phyloP scores from a whole-genome alignment of 2,888 invertebrate genomes.

The Nephrotoma flavescens region DNA sequence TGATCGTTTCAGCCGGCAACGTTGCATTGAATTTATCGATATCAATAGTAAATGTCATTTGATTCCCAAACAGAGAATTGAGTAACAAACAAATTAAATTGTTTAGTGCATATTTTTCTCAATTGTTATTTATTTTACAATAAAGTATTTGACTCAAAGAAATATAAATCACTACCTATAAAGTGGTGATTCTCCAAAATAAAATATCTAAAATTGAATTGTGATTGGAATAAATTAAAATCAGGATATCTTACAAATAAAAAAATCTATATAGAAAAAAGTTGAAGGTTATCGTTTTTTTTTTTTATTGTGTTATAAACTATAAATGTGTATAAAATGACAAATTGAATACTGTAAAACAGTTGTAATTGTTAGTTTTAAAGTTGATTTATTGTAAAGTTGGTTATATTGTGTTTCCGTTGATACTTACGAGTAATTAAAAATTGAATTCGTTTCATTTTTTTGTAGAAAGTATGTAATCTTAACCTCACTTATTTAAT shows the following conservation, averaged over 20 bases:
- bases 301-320: background rate
- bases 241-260: background rate
- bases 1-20: background rate
- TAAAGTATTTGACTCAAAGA: background rate
- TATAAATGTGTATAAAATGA: background rate
- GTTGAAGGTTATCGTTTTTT: constrained; percentile 2
- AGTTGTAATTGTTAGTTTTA: background rate
- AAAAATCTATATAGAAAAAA: background rate
- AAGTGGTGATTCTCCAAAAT: background rate
- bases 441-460: background rate
- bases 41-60: background rate
- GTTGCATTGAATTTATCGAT: background rate
- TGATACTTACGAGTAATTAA: background rate
- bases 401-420: background rate
- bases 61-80: background rate
- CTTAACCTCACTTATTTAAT: background rate
- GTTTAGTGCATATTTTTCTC: background rate
- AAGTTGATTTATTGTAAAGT: background rate
- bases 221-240: too few species aligned
- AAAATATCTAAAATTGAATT: background rate
- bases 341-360: background rate
- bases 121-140: background rate
- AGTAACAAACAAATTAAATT: background rate
- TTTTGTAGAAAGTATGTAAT: background rate
- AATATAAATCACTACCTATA: too few species aligned